These are phyloP conservation scores for Cynocephalus volans DNA, from an alignment of 2,113 vertebrate species.

Conservation along the genomic window DNA sequence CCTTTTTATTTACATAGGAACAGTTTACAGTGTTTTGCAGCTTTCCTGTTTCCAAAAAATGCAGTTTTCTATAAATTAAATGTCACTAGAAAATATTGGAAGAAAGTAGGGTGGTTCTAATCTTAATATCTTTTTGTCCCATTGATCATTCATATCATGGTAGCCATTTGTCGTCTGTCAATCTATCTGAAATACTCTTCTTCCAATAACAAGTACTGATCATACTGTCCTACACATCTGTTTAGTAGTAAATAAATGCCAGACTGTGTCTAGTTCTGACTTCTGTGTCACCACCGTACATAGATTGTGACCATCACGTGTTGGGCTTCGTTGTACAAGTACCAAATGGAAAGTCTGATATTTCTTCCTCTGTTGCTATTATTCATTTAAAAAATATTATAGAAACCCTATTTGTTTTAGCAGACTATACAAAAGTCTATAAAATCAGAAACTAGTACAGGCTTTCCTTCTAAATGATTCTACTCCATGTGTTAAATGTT, in stretches of 20 bases:
- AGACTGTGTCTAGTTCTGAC: neutral
- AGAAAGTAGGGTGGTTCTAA: neutral
- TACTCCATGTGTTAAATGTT: constrained; percentile 25
- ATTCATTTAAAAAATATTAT: neutral
- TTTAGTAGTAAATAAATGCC: neutral
- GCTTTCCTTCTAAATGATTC: constrained; percentile 31
- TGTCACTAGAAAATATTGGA: neutral
- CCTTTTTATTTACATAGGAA: too few species aligned
- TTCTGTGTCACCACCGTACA: neutral
- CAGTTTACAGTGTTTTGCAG: too few species aligned
- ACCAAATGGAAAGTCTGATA: neutral
- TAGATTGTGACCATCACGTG: neutral
- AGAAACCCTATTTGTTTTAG: neutral
- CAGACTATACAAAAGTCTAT: neutral
- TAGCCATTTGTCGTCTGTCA: neutral
- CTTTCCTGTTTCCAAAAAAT: neutral
- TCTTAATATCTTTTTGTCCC: neutral
- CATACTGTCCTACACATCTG: neutral
- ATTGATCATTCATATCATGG: neutral
- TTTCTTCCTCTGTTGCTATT: neutral
- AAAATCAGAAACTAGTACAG: neutral
- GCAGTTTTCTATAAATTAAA: neutral
- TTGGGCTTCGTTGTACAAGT: neutral
- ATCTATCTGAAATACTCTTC: neutral
- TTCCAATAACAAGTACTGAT: neutral